Evolutionary conservation across 2,888 invertebrate genomes (phyloP), one percentile per base, ranked within the genome.

Genomic region (Nysson spinosus): DNA sequence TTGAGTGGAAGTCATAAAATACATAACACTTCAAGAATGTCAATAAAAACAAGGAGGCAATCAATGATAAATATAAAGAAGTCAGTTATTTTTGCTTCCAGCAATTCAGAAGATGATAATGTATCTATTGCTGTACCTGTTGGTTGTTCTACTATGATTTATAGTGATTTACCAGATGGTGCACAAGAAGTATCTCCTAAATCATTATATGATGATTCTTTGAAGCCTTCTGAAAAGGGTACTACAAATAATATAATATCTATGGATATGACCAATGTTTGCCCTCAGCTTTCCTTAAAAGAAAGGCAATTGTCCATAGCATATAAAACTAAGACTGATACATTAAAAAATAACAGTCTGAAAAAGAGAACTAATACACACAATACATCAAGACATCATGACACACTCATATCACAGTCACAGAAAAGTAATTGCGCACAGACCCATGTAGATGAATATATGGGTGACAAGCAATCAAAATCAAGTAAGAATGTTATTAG

Each of bases 121-220:
- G 16, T 30, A 16, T 42, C 28, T 19, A 44, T 57, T 4, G 72
- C 65, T 39, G 12, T 20, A 1, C 83, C 84, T 14, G 35, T 82
- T 30, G 65, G 57, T n/a, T 83, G 75, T 61, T 84, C 84, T 9
- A 79, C 83, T 17, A 82, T 82, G 52, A 67, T 77, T 17, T 64
- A 74, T n/a, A 50, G 71, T 5, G 44, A 58, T 16, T 26, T 14
- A 12, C 32, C 3, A 0, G 43, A 2, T 12, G 35, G 16, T n/a
- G 22, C 44, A 12, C 4, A n/a, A 14, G 40, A 46, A 12, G 11
- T 5, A 12, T 1, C 5, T 7, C 12, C 9, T 16, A 9, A 28
- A 19, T 34, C 9, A 24, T 1, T 0, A 37, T 2, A 40, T 7
- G 22, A 44, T 24, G 9, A 20, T 30, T n/a, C 12, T 35, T 16